Evolutionary conservation across 1,140 invertebrate genomes (phyloP).

Genomic region (Rhyacophila brunnea): DNA sequence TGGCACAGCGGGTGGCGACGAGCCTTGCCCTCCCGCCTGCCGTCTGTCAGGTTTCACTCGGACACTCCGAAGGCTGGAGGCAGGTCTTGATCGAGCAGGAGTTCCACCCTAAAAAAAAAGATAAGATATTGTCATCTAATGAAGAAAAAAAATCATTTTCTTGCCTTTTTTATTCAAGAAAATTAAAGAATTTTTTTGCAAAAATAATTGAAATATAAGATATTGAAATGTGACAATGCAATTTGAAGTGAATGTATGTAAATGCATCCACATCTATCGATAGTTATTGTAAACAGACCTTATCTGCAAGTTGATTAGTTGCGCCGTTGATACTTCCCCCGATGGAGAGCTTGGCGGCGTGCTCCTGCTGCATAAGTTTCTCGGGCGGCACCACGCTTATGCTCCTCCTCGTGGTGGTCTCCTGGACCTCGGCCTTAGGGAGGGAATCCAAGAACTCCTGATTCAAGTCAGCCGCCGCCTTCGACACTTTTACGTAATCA

Average conservation of each 20-base stretch:
- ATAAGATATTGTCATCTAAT: too few relatives aligned
- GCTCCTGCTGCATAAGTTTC: constrained; percentile 39
- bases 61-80: constrained; percentile 58
- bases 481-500: neutral
- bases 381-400: constrained; percentile 43
- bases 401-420: neutral
- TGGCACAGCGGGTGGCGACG: constrained; percentile 19
- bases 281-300: too few relatives aligned
- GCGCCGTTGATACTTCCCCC: neutral
- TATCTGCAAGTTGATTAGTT: too few relatives aligned
- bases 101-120: constrained; percentile 37
- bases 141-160: too few relatives aligned
- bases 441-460: constrained; percentile 48
- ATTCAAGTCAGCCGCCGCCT: constrained; percentile 45
- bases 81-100: constrained; percentile 48
- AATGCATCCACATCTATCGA: too few relatives aligned
- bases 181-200: too few relatives aligned
- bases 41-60: constrained; percentile 60
- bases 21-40: constrained; percentile 32
- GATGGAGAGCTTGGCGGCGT: constrained; percentile 25
- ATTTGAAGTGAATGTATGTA: too few relatives aligned
- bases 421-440: constrained; percentile 1
- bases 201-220: too few relatives aligned
- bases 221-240: too few relatives aligned
- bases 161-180: too few relatives aligned